Evolutionary conservation across 2,888 invertebrate species (phyloP), one percentile per base, ranked within the genome.

Genomic region (Lamellibrachia columna): DNA sequence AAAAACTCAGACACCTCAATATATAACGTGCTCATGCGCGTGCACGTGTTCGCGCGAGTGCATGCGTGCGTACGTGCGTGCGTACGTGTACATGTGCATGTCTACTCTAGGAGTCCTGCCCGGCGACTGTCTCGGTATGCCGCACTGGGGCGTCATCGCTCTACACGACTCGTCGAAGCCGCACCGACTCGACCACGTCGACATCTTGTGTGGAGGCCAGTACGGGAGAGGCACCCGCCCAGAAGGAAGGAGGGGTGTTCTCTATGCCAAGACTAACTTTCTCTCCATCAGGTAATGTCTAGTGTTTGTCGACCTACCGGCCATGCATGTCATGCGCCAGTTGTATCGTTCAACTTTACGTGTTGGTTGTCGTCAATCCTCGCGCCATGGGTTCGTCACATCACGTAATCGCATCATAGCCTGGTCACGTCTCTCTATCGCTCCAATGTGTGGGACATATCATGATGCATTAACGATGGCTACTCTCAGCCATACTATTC

Each of bases 121-220:
- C 4, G 75, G 75, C 75, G 75, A 75, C 11, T 75, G 75, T 75
- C 22, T 11, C 4, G 75, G 22, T 75, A 15, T 75, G 22, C 75
- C 75, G 15, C 75, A 75, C 22, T 75, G 75, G 75, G 75, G 75
- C 75, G n/a, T 75, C 75, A 75, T 75, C 75, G 75, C 75, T 75
- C 22, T 75, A 22, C 75, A 75, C 75, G 3, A 75, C 75, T 75
- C 75, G 22, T 75, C 75, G 22, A 11, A 6, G 22, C 75, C 75
- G 15, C 75, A 75, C 22, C 75, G 75, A 75, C 75, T 75, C 75
- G n/a, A 22, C 22, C 75, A 75, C 22, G 75, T 75, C 22, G 75
- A 75, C 75, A 75, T 75, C 75, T 75, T n/a, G 75, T 75, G 75
- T 15, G 75, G 75, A 22, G 75, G 75, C 6, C 75, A 15, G 75